Conservation (phyloP, 1,140 invertebrate genomes). For the Penaeus indicus region DNA sequence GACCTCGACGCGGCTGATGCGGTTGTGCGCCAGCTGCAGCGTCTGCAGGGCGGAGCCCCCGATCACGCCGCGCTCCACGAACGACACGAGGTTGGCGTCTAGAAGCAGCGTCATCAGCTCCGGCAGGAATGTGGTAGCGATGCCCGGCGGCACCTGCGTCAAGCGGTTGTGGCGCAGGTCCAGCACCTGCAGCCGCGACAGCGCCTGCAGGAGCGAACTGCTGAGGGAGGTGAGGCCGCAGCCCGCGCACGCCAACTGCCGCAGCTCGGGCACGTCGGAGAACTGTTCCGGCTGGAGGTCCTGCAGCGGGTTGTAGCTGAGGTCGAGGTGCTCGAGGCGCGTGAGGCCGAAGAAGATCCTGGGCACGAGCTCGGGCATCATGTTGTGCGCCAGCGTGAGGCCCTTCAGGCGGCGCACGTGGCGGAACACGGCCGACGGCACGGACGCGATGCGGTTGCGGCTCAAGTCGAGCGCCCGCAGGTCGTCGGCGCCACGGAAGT, state of each 20-base stretch:
- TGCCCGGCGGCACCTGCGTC: constrained; percentile 74
- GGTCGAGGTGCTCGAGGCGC: constrained; percentile 79
- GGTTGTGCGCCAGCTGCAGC: constrained; percentile 79
- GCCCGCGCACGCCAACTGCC: constrained; percentile 78
- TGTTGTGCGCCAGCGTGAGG: constrained; percentile 80
- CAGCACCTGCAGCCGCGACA: constrained; percentile 75
- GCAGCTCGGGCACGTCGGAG: constrained; percentile 78
- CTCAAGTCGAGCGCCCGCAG: constrained; percentile 72
- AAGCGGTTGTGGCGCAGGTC: constrained; percentile 84
- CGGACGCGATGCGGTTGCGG: constrained; percentile 73
- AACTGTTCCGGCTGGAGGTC: constrained; percentile 83
- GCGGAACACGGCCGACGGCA: constrained; percentile 81
- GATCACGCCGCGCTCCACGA: constrained; percentile 61
- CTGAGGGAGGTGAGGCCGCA: constrained; percentile 81
- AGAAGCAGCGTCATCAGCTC: constrained; percentile 77
- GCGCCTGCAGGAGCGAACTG: constrained; percentile 74
- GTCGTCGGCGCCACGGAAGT: constrained; percentile 71
- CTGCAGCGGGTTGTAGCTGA: constrained; percentile 81
- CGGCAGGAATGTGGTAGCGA: constrained; percentile 71
- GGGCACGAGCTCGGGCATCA: constrained; percentile 78
- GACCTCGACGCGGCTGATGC: constrained; percentile 78
- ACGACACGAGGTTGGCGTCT: constrained; percentile 82
- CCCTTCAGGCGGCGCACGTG: constrained; percentile 77
- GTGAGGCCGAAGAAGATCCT: constrained; percentile 79
- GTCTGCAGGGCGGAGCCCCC: constrained; percentile 71